Conservation (phyloP, 30 jellyfish, hydroid and myxozoan genomes). For the Clytia hemisphaerica region DNA sequence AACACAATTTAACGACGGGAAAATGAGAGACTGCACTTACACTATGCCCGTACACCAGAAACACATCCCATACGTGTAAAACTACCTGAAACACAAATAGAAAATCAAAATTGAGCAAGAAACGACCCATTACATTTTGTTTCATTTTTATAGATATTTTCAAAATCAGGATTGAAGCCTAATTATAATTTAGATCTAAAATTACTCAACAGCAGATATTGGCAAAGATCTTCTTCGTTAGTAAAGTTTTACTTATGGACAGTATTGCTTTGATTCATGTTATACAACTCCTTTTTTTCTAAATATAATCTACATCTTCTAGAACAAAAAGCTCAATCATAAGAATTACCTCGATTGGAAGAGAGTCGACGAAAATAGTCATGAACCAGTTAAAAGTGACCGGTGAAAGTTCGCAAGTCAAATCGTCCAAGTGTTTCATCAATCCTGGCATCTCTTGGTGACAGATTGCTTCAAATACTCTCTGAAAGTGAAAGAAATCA, state of each 20-base stretch:
- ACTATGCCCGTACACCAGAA: slow-evolving; percentile 65
- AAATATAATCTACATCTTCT: too few species aligned
- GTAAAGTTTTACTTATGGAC: not conserved
- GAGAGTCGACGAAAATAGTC: slow-evolving; percentile 81
- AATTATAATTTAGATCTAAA: not conserved
- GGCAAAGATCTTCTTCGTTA: not conserved
- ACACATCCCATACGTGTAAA: slow-evolving; percentile 60
- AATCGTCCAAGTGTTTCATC: slow-evolving; percentile 40
- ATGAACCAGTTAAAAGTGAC: slow-evolving; percentile 85
- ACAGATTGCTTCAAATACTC: slow-evolving; percentile 51
- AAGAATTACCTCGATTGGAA: slow-evolving; percentile 53
- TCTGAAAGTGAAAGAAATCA: slow-evolving; percentile 33
- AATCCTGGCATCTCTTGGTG: slow-evolving; percentile 37
- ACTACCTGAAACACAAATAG: slow-evolving; percentile 35
- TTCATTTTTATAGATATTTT: too few species aligned
- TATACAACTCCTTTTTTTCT: too few species aligned
- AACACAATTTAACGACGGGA: not conserved
- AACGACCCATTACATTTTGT: too few species aligned
- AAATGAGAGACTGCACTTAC: slow-evolving; percentile 16
- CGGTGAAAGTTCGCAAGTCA: slow-evolving; percentile 77
- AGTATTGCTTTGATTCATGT: too few species aligned
- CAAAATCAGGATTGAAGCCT: too few species aligned
- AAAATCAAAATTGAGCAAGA: too few species aligned
- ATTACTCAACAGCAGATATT: not conserved
- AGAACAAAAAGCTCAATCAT: not conserved